These are phyloP conservation scores for Trogon surrucura DNA, from an alignment of 2,113 vertebrate genomes.

Conservation along the genomic window DNA sequence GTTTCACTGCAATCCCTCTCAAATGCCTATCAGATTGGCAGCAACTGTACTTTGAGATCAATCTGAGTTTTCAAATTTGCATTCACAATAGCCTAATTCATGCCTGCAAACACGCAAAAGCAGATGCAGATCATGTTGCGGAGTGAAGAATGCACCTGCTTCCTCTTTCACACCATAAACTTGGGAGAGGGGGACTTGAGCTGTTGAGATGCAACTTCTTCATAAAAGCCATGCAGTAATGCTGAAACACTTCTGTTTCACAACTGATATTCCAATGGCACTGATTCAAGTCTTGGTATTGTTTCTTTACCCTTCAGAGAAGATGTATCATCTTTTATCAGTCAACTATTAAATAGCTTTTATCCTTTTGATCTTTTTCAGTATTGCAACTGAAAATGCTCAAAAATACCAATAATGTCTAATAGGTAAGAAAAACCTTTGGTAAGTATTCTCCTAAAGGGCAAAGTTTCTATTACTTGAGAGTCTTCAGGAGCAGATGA, in stretches of 20 bases:
- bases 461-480: neutral
- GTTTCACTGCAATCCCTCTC: neutral
- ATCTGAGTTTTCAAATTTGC: neutral
- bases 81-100: neutral
- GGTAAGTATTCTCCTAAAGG: neutral
- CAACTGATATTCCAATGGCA: neutral
- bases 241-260: neutral
- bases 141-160: neutral
- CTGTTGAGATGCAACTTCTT: neutral
- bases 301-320: neutral
- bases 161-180: neutral
- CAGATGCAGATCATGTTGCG: neutral
- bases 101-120: neutral
- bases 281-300: neutral
- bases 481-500: neutral
- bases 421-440: neutral
- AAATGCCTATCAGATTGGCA: neutral
- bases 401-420: neutral
- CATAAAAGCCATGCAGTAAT: neutral
- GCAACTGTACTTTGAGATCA: neutral
- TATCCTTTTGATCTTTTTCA: neutral
- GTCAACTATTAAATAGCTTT: neutral
- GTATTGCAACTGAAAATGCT: neutral
- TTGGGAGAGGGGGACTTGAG: neutral
- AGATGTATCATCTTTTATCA: neutral